Conservation (phyloP, 2,113 vertebrate species). For the Probosciger aterrimus region DNA sequence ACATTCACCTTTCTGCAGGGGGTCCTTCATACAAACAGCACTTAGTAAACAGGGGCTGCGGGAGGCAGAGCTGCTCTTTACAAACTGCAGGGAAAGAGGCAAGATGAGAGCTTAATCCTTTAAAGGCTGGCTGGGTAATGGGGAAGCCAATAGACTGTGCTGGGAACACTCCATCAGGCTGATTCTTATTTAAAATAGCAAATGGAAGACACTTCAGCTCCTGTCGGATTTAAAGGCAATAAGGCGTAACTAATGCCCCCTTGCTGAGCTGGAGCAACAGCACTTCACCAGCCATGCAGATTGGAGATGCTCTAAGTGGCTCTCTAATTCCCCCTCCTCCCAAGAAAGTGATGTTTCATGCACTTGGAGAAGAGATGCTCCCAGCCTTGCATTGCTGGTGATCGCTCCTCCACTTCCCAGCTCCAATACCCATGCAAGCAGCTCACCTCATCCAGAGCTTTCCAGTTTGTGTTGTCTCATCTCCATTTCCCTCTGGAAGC, state of each 20-base stretch:
- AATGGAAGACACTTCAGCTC: neutral
- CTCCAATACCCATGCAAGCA: neutral
- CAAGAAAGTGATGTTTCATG: neutral
- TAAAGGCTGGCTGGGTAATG: neutral
- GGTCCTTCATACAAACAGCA: neutral
- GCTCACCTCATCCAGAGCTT: neutral
- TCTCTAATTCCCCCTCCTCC: neutral
- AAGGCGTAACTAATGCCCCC: conserved; percentile 16
- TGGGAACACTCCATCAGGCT: neutral
- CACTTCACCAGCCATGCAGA: neutral
- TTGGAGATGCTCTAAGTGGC: neutral
- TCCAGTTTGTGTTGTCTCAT: neutral
- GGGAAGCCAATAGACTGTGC: neutral
- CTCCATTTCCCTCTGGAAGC: neutral
- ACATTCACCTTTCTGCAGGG: neutral
- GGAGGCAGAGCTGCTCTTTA: neutral
- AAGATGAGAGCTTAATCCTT: neutral
- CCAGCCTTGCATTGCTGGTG: fast-evolving
- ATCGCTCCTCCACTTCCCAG: neutral
- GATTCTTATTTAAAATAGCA: conserved; percentile 22
- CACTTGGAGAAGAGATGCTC: neutral
- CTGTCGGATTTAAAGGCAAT: conserved; percentile 7
- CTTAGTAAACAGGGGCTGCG: neutral
- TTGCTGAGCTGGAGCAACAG: neutral
- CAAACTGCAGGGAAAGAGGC: neutral